Conservation (phyloP, 2,113 vertebrate species). For the Uria aalge region DNA sequence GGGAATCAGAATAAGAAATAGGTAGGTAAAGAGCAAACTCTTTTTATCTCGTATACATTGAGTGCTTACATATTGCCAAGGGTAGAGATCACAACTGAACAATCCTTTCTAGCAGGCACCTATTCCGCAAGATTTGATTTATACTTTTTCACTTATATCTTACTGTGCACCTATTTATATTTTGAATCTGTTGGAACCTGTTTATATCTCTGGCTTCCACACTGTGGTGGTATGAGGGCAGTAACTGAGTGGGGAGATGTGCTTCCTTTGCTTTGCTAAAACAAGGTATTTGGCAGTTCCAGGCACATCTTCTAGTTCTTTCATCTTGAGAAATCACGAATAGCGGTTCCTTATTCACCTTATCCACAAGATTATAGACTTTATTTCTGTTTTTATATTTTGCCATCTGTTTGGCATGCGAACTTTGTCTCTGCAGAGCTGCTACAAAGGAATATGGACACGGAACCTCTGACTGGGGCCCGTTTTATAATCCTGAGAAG, state of each 20-base stretch:
- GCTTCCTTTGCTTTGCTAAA: not conserved
- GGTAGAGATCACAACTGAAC: not conserved
- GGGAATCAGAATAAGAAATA: not conserved
- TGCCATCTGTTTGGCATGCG: not conserved
- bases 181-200: not conserved
- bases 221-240: not conserved
- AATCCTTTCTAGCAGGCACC: not conserved
- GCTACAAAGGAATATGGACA: not conserved
- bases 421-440: not conserved
- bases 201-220: not conserved
- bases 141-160: not conserved
- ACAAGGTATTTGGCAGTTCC: not conserved
- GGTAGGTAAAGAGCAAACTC: not conserved
- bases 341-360: not conserved
- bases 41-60: not conserved
- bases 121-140: not conserved
- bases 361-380: not conserved
- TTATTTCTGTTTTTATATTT: not conserved
- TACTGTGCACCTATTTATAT: not conserved
- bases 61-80: not conserved
- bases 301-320: not conserved
- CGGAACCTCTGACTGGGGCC: not conserved
- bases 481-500: not conserved
- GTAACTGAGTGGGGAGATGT: not conserved
- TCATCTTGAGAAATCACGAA: not conserved